Evolutionary conservation across 2,888 invertebrate species (phyloP), one percentile per base, ranked within the genome.

Genomic region (Morinoia aosen): DNA sequence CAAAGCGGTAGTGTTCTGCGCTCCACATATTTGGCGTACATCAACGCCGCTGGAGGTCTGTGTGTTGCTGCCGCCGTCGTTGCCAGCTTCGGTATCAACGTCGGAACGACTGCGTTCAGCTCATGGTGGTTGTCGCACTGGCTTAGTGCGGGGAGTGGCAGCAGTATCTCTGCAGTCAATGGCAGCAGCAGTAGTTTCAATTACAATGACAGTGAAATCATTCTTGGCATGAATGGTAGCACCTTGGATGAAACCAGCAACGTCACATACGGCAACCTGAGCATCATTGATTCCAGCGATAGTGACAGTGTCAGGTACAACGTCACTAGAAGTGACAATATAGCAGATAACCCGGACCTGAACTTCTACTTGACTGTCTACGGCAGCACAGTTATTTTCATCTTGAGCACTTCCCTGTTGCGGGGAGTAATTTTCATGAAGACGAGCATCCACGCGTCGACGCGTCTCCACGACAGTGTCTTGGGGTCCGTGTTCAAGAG

Each of bases 71-170:
- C 97, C 88, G 97, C 97, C 64, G 97, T 98, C 25, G 96, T 98
- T 57, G 76, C 97, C 0, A 97, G 97, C 88, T 98, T 98, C 96
- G 97, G 97, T 12, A 56, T 98, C 76, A 98, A 98, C 96, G 97
- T 98, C 61, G 97, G 97, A 12, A 97, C 97, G 25, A 97, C 97
- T 39, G 97, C 98, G 0, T 98, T 98, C 97, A 98, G 98, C 95
- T 97, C 98, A 95, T 98, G 98, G 97, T 98, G 98, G 98, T 97
- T 98, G 12, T 97, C 98, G 8, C 97, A 97, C 95, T 98, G 98
- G 98, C 97, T 98, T 39, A 97, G 97, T 95, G 97, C 97, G 96
- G 97, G 97, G 39, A 97, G 97, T 96, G 97, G 97, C 76, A 61
- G 61, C 19, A 61, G 61, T 61, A 76, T 33, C 76, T 33, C 33